Evolutionary conservation across 2,113 vertebrate species (phyloP), one percentile per base, ranked within the genome.

Genomic region (Amblyopsis rosae): DNA sequence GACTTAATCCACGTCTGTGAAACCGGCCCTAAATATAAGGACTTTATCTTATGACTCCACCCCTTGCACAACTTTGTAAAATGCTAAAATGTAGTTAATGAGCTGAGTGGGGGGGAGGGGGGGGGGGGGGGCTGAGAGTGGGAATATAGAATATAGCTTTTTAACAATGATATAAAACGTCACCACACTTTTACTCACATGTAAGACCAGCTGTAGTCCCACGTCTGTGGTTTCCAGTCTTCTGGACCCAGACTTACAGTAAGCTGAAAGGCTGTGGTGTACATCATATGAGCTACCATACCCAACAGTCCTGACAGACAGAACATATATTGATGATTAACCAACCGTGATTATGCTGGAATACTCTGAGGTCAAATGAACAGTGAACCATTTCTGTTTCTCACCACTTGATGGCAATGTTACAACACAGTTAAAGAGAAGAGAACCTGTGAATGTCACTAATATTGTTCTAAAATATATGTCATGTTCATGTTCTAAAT

Each of bases 231-330:
- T 56, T 98, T 96, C 97, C 97, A 99, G 92, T 98, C 96, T 84
- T 99, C 97, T 15, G 96, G 97, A 62, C 97, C 97, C 8, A 98
- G 93, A 72, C 96, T 99, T 67, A 98, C 97, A 0, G 96, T 98
- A 85, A 99, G 93, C 87, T 98, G 97, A 91, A 99, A 99, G 10
- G 97, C 97, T 49, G 97, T 98, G 1, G 97, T 98, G 83, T 96
- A 99, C 97, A 99, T 98, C 97, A 99, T 98, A 82, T 99, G 97
- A 60, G 98, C 96, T 33, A 99, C 96, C 98, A 99, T 98, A 7
- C 97, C 97, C 69, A 99, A 86, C 62, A 98, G 94, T 82, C 97
- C 98, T 98, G 82, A 7, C n/a, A 62, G 56, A 50, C 55, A 51
- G 33, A 1, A 26, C 26, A 56, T 12, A 45, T 1, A 32, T 6